Evolutionary conservation across 2,113 vertebrate species (phyloP).

Genomic region (Pelmatolapia mariae): DNA sequence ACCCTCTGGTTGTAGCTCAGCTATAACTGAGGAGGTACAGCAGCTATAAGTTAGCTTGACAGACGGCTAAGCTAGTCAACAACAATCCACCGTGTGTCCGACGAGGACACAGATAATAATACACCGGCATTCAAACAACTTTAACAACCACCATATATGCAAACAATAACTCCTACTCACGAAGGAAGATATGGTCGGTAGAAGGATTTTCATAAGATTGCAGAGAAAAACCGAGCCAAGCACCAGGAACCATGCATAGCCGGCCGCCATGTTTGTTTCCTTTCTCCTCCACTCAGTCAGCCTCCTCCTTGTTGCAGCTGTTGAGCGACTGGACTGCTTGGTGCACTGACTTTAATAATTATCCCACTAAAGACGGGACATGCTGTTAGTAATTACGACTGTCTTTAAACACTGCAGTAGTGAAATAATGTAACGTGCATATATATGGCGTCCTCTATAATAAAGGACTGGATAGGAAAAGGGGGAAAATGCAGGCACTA

Average conservation of each 20-base stretch:
- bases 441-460: neutral
- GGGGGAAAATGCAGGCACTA: neutral
- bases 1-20: neutral
- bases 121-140: neutral
- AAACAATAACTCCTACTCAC: slow-evolving; percentile 53
- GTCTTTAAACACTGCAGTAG: neutral
- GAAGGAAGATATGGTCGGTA: slow-evolving; percentile 66
- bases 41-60: neutral
- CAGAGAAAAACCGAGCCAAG: slow-evolving; percentile 69
- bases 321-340: neutral
- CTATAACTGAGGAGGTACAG: neutral
- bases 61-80: neutral
- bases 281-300: neutral
- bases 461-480: neutral
- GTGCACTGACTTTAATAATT: neutral
- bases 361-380: neutral
- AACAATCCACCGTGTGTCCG: neutral
- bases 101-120: neutral
- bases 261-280: slow-evolving; percentile 67
- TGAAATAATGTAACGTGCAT: neutral
- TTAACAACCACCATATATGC: neutral
- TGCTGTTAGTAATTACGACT: neutral
- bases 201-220: slow-evolving; percentile 68
- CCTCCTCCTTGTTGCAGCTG: neutral
- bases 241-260: slow-evolving; percentile 68